Conservation (phyloP, 1,140 invertebrate genomes). For the Panulirus ornatus region DNA sequence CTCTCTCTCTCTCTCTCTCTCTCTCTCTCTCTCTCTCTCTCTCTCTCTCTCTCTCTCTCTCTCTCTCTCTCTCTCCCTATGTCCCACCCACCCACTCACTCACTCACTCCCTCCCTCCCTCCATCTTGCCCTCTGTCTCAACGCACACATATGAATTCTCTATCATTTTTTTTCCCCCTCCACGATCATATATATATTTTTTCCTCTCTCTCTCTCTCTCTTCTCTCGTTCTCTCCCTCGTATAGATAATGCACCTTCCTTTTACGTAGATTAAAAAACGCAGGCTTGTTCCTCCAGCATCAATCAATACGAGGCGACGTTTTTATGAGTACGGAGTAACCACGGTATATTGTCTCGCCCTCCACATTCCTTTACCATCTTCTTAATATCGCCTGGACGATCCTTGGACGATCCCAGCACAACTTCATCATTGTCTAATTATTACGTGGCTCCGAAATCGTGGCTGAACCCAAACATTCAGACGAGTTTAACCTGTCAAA, state of each 20-base stretch:
- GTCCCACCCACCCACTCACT: not conserved
- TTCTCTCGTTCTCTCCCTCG: not conserved
- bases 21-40: slow-evolving; percentile 13
- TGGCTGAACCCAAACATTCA: slow-evolving; percentile 69
- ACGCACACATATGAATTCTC: not conserved
- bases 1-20: slow-evolving; percentile 9
- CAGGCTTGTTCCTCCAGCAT: slow-evolving; percentile 43
- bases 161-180: not conserved
- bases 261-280: slow-evolving; percentile 51
- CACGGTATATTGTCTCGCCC: slow-evolving; percentile 44
- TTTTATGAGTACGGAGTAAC: slow-evolving; percentile 46
- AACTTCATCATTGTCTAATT: slow-evolving; percentile 73
- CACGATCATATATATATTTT: not conserved
- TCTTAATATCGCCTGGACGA: slow-evolving; percentile 58
- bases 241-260: slow-evolving; percentile 45
- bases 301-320: slow-evolving; percentile 56
- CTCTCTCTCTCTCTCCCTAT: slow-evolving; percentile 27
- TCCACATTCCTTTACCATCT: slow-evolving; percentile 69
- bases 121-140: not conserved
- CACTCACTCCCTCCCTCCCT: not conserved
- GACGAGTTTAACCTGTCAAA: slow-evolving; percentile 72
- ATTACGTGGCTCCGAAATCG: slow-evolving; percentile 70
- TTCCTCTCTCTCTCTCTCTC: not conserved
- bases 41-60: slow-evolving; percentile 14
- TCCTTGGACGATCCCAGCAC: slow-evolving; percentile 37